Conservation (phyloP, 2,888 invertebrate genomes). For the Drosophila sordidapex region DNA sequence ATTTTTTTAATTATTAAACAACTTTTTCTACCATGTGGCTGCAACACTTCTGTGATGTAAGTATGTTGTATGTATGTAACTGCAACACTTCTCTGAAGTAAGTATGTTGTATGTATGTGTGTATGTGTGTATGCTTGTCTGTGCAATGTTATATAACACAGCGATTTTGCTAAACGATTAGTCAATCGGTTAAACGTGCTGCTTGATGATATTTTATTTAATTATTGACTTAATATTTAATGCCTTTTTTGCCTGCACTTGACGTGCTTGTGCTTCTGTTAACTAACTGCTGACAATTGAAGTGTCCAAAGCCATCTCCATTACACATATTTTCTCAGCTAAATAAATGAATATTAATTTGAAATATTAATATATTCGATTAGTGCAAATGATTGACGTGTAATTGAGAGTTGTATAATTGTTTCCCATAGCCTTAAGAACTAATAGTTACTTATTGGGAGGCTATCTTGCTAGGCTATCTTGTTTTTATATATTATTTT, state of each 20-base stretch:
- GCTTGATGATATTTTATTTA: conserved; percentile 9
- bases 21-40: background rate
- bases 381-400: background rate
- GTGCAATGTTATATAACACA: conserved; percentile 7
- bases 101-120: background rate
- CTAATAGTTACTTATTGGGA: background rate
- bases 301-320: background rate
- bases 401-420: background rate
- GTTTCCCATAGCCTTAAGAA: background rate
- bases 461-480: background rate
- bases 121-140: background rate
- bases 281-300: conserved; percentile 13
- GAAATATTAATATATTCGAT: background rate
- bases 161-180: background rate
- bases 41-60: background rate
- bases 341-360: background rate
- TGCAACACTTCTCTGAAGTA: background rate
- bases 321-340: background rate
- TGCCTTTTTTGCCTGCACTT: conserved; percentile 18
- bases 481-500: background rate
- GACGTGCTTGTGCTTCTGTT: conserved; percentile 34
- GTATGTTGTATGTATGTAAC: background rate
- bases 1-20: background rate
- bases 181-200: conserved; percentile 26
- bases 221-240: conserved; percentile 26